A percentile compares a stretch with the other conserved stretches of the same genome.
Conservation (phyloP, 2,113 vertebrate species). For the Orientallactaga bullata region DNA sequence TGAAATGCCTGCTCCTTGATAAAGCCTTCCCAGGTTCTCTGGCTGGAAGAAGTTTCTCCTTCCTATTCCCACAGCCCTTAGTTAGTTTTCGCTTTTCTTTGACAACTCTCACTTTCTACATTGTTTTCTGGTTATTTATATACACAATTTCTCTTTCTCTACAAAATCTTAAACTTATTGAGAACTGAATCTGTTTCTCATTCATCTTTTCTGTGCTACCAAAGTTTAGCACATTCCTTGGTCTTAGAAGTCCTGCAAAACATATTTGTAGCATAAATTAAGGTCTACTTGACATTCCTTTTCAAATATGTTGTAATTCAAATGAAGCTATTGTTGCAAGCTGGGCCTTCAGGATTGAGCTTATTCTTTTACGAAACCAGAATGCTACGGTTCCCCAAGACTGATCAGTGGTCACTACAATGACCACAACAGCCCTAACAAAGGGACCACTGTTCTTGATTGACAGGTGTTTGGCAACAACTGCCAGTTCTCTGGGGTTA, state of each 20-base stretch:
- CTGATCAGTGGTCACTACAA: constrained; percentile 67
- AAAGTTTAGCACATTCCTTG: constrained; percentile 53
- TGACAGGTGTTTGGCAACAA: constrained; percentile 71
- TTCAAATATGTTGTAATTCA: constrained; percentile 75
- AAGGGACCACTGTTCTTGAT: constrained; percentile 73
- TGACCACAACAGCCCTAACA: constrained; percentile 65
- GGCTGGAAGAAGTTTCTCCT: constrained; percentile 16
- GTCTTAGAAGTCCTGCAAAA: constrained; percentile 37
- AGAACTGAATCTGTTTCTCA: constrained; percentile 46
- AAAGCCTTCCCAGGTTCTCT: neutral
- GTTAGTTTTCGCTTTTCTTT: constrained; percentile 34
- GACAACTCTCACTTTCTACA: constrained; percentile 12
- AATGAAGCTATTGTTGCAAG: constrained; percentile 69
- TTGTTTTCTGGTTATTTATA: constrained; percentile 41
- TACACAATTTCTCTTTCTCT: constrained; percentile 12
- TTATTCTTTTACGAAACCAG: constrained; percentile 62
- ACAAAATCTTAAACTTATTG: constrained; percentile 46
- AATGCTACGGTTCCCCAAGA: constrained; percentile 67
- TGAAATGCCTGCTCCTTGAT: neutral
- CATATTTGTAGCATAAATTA: constrained; percentile 70
- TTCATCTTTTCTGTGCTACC: constrained; percentile 25
- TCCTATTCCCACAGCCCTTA: neutral
- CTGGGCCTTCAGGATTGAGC: constrained; percentile 43
- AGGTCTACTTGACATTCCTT: constrained; percentile 61
- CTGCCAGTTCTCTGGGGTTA: neutral